Conservation (phyloP, 2,113 vertebrate species). For the Polypterus bichir region DNA sequence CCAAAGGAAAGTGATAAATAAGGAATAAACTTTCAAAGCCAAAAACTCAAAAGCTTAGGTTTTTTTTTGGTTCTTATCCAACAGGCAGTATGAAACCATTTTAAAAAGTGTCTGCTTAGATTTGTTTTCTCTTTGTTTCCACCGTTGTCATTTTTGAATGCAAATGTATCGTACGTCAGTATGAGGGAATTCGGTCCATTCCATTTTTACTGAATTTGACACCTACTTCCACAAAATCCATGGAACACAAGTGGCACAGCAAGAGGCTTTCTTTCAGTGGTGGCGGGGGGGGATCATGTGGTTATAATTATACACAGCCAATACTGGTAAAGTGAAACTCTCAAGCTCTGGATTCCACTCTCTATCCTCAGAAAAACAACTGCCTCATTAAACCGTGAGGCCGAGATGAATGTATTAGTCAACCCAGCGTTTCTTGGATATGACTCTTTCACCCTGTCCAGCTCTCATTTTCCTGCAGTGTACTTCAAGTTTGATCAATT, state of each 20-base stretch:
- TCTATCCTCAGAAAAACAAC: slow-evolving; percentile 79
- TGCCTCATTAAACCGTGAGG: slow-evolving; percentile 87
- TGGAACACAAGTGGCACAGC: slow-evolving; percentile 24
- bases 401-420: slow-evolving; percentile 29
- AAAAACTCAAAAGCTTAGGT: slow-evolving; percentile 31
- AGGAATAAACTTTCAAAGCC: slow-evolving; percentile 47
- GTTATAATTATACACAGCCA: slow-evolving; percentile 91
- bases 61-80: slow-evolving; percentile 3
- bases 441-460: slow-evolving; percentile 1
- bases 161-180: neutral
- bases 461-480: too few species aligned
- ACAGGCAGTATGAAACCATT: slow-evolving; percentile 14
- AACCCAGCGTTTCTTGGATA: slow-evolving; percentile 31
- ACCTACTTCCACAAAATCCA: slow-evolving; percentile 23
- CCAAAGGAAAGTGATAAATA: slow-evolving; percentile 54
- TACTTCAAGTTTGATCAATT: too few species aligned
- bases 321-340: slow-evolving; percentile 79
- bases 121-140: neutral
- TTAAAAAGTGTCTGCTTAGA: neutral
- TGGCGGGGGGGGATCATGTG: slow-evolving; percentile 57
- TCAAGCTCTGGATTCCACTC: slow-evolving; percentile 71
- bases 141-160: slow-evolving; percentile 2
- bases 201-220: slow-evolving; percentile 26
- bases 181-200: slow-evolving; percentile 26
- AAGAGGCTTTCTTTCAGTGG: neutral